These are phyloP conservation scores for Leptogaster cylindrica DNA, from an alignment of 2,888 invertebrate species.

Conservation along the genomic window DNA sequence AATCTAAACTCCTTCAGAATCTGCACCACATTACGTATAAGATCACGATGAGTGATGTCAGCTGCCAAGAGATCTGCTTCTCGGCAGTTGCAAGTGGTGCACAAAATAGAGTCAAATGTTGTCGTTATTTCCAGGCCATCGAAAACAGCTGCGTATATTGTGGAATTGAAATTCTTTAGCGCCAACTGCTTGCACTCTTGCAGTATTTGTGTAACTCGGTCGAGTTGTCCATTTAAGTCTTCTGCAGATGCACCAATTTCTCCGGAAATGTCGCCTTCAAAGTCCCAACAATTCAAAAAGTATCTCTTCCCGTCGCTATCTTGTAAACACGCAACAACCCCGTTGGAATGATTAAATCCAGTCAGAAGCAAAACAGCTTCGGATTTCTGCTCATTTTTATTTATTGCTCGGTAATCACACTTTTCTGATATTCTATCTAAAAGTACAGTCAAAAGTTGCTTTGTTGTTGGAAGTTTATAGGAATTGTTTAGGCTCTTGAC, in stretches of 20 bases:
- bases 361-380: not conserved
- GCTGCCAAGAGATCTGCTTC: conserved; percentile 5
- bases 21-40: not conserved
- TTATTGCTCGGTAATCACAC: not conserved
- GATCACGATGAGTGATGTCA: not conserved
- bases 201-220: not conserved
- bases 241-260: not conserved
- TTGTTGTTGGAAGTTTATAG: not conserved
- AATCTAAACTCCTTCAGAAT: conserved; percentile 7
- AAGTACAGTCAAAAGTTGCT: not conserved
- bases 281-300: conserved; percentile 18
- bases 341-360: conserved; percentile 6
- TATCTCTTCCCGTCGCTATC: not conserved
- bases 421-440: conserved; percentile 2
- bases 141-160: conserved; percentile 1
- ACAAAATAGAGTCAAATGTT: not conserved
- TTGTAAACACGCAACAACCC: conserved; percentile 19
- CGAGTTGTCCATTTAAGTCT: not conserved
- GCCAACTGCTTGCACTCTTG: conserved; percentile 1
- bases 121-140: not conserved
- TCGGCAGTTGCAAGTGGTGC: not conserved
- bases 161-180: not conserved
- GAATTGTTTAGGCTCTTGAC: not conserved
- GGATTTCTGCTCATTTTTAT: not conserved
- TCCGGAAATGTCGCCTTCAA: not conserved